These are phyloP conservation scores for Phortica okadai DNA, from an alignment of 2,888 invertebrate genomes.

Conservation along the genomic window DNA sequence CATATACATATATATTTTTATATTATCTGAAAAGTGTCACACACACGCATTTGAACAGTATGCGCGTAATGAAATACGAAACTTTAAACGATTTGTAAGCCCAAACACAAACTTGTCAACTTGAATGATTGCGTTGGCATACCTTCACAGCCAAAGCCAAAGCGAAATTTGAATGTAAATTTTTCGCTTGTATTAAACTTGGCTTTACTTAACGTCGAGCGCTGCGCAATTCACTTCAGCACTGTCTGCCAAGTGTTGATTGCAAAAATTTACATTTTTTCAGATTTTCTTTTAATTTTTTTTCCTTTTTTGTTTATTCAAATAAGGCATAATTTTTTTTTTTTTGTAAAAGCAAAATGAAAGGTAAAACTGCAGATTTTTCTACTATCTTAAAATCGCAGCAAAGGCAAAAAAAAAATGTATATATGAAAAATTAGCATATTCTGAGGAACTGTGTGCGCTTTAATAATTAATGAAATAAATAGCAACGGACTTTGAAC, in stretches of 20 bases:
- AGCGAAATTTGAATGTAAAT: neutral
- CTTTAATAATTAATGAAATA: conserved; percentile 67
- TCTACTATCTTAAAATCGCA: neutral
- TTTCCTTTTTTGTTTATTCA: conserved; percentile 14
- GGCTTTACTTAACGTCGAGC: neutral
- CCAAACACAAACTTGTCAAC: neutral
- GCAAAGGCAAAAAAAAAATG: neutral
- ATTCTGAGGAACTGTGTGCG: conserved; percentile 57
- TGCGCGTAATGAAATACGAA: neutral
- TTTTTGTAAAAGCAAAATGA: conserved; percentile 4
- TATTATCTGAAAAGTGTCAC: neutral
- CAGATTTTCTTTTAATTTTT: conserved; percentile 42
- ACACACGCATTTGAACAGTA: neutral
- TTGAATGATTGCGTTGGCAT: too few species aligned
- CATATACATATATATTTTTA: neutral
- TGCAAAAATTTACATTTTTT: conserved; percentile 67
- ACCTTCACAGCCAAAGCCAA: too few species aligned
- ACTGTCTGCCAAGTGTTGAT: conserved; percentile 57
- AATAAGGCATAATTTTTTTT: conserved; percentile 3
- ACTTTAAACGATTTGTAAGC: neutral
- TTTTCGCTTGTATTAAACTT: neutral
- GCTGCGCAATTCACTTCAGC: neutral
- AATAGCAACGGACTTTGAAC: conserved; percentile 47
- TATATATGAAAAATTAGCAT: conserved; percentile 57
- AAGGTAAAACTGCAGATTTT: neutral